These are phyloP conservation scores for Choloepus didactylus DNA, from an alignment of 2,797 vertebrate species.

Conservation along the genomic window DNA sequence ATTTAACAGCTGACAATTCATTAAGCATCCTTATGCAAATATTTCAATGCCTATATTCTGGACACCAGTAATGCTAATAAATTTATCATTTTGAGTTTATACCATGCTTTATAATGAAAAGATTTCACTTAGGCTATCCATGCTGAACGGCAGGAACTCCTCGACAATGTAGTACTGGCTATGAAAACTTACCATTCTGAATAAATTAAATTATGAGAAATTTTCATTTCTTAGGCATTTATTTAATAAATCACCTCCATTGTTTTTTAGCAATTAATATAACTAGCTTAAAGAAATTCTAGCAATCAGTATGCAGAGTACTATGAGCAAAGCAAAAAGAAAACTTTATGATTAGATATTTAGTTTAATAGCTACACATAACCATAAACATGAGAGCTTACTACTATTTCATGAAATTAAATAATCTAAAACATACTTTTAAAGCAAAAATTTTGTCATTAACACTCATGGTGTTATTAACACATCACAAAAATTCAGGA, in stretches of 20 bases:
- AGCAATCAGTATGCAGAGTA: background rate
- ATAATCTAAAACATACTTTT: background rate
- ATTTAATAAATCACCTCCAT: background rate
- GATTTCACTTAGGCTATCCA: background rate
- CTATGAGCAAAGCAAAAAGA: background rate
- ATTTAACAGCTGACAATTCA: background rate
- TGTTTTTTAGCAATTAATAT: background rate
- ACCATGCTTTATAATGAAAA: background rate
- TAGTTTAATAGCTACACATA: background rate
- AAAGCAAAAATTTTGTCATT: conserved; percentile 11
- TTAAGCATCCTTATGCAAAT: background rate
- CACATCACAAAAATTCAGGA: background rate
- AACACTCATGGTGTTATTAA: background rate
- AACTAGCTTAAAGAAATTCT: background rate
- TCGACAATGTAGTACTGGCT: background rate
- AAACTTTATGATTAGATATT: background rate
- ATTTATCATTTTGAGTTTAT: background rate
- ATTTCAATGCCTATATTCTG: background rate
- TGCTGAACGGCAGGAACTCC: background rate
- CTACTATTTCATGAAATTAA: background rate
- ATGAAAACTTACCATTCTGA: background rate
- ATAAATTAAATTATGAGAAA: background rate
- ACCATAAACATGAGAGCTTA: background rate
- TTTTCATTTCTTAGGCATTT: background rate
- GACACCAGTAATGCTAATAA: background rate